Percentiles rank a stretch among this genome's conserved stretches.
These are phyloP conservation scores for Odontocerum albicorne DNA, from an alignment of 2,888 invertebrate genomes.

Conservation along the genomic window DNA sequence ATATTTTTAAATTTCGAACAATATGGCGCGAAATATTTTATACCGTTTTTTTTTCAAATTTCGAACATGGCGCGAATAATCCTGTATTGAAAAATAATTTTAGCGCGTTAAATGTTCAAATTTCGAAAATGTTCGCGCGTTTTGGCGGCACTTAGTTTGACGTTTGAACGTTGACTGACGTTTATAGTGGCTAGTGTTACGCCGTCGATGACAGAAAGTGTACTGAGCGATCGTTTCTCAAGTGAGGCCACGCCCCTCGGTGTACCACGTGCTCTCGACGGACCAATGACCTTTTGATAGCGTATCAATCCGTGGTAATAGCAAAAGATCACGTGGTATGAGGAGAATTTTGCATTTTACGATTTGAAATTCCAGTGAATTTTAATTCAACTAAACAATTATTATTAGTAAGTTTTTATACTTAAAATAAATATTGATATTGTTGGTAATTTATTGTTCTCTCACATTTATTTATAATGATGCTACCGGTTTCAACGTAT, in stretches of 20 bases:
- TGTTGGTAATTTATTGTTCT: too few relatives aligned
- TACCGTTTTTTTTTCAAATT: too few relatives aligned
- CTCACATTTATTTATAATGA: too few relatives aligned
- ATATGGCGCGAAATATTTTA: too few relatives aligned
- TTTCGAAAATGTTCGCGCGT: too few relatives aligned
- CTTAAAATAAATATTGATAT: background rate
- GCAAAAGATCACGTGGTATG: background rate
- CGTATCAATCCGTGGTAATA: slow-evolving; percentile 5
- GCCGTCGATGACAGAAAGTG: slow-evolving; percentile 8
- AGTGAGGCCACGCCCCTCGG: slow-evolving; percentile 6
- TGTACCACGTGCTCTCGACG: slow-evolving; percentile 15
- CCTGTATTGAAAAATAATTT: too few relatives aligned
- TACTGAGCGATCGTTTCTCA: slow-evolving; percentile 1
- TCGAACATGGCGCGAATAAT: too few relatives aligned
- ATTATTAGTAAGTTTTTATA: background rate
- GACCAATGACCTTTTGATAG: slow-evolving; percentile 25
- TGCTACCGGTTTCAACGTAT: too few relatives aligned
- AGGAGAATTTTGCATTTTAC: too few relatives aligned
- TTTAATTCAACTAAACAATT: background rate
- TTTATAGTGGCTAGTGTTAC: background rate
- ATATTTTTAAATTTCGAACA: too few relatives aligned
- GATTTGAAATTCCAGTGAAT: background rate
- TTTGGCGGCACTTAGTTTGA: slow-evolving; percentile 6
- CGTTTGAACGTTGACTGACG: background rate
- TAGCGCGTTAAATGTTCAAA: too few relatives aligned